Conservation (phyloP, 2,113 vertebrate species). For the Taxidea taxus region DNA sequence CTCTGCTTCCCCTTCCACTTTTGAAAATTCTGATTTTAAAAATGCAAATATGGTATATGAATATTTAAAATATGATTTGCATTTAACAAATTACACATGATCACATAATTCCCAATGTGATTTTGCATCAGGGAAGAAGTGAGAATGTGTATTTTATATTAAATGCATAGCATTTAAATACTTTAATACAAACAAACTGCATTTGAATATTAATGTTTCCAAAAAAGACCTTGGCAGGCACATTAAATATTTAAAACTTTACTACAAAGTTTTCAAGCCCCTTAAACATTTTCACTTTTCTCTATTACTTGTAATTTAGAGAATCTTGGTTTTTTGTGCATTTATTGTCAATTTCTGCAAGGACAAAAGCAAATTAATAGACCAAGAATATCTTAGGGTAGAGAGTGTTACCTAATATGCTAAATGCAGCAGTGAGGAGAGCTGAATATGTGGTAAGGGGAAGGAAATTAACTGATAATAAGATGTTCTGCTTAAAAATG, state of each 20-base stretch:
- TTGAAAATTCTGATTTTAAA: constrained; percentile 59
- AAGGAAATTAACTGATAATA: background rate
- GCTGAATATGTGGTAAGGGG: background rate
- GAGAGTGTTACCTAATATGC: background rate
- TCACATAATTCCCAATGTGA: constrained; percentile 67
- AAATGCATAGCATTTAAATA: constrained; percentile 75
- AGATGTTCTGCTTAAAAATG: background rate
- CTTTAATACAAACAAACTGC: constrained; percentile 74
- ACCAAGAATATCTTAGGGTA: background rate
- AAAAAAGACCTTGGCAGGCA: constrained; percentile 55
- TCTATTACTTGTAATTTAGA: constrained; percentile 39
- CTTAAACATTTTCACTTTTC: constrained; percentile 32
- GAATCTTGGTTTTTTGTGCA: background rate
- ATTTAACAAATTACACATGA: constrained; percentile 72
- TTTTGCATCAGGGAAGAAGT: constrained; percentile 62
- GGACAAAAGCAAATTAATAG: background rate
- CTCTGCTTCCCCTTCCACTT: background rate
- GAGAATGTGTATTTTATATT: constrained; percentile 74
- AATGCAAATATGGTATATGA: constrained; percentile 72
- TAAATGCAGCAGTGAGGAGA: background rate
- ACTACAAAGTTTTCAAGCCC: constrained; percentile 46
- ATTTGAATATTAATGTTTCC: constrained; percentile 70
- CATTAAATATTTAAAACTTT: constrained; percentile 71
- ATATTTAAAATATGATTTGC: constrained; percentile 77
- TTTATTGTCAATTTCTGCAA: background rate